These are phyloP conservation scores for Diloba caeruleocephala DNA, from an alignment of 2,888 invertebrate genomes.

Conservation along the genomic window DNA sequence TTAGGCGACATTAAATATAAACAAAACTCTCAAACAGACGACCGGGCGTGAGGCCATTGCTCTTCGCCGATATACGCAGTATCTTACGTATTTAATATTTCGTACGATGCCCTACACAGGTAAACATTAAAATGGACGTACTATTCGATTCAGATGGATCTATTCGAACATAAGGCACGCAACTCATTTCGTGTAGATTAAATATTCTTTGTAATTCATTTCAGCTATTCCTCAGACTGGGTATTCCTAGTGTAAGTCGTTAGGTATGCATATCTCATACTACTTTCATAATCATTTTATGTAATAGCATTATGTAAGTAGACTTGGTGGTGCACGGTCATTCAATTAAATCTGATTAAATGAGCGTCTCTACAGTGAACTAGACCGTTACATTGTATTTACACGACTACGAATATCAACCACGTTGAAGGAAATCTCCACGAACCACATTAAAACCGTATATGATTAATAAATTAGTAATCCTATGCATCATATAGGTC, in stretches of 20 bases:
- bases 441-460: conserved; percentile 8
- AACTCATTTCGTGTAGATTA: background rate
- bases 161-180: background rate
- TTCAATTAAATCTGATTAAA: conserved; percentile 52
- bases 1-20: conserved; percentile 74
- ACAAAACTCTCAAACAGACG: conserved; percentile 70
- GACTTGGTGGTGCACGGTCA: conserved; percentile 70
- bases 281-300: conserved; percentile 79
- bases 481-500: conserved; percentile 46
- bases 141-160: background rate
- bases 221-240: background rate
- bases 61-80: conserved; percentile 66
- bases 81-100: conserved; percentile 44
- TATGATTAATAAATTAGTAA: conserved; percentile 27
- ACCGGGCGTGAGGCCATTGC: conserved; percentile 82
- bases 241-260: conserved; percentile 60
- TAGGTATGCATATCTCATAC: conserved; percentile 72
- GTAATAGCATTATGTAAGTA: conserved; percentile 81
- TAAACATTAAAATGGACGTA: conserved; percentile 6
- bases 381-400: conserved; percentile 21
- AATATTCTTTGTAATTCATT: background rate
- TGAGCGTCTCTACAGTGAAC: conserved; percentile 27
- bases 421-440: background rate
- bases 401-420: too few species aligned
- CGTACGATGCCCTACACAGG: conserved; percentile 24